These are phyloP conservation scores for Lasioglossum figueresi DNA, from an alignment of 2,888 invertebrate species.

Conservation along the genomic window DNA sequence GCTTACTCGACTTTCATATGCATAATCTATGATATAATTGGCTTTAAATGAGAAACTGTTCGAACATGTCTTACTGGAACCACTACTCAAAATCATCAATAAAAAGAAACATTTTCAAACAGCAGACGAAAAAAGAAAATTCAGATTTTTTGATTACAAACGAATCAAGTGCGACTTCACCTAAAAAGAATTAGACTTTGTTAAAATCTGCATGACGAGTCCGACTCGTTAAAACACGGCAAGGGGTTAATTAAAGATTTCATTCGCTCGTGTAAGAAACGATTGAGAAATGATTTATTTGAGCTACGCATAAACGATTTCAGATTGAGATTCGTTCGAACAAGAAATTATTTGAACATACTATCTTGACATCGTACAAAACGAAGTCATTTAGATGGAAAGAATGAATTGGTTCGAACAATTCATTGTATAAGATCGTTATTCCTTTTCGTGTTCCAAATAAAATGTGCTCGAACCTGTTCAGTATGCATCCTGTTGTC, in stretches of 20 bases:
- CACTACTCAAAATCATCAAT: too few relatives aligned
- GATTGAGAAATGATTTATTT: not conserved
- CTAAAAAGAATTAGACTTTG: too few relatives aligned
- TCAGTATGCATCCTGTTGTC: constrained; percentile 74
- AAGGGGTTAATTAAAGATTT: not conserved
- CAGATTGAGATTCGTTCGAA: not conserved
- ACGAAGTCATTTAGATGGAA: not conserved
- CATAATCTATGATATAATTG: not conserved
- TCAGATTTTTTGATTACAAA: too few relatives aligned
- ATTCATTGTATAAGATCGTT: not conserved
- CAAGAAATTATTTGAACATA: not conserved
- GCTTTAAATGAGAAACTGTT: not conserved
- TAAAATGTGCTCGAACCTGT: constrained; percentile 34
- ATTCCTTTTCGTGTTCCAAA: not conserved
- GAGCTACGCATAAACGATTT: not conserved
- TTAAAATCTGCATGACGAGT: too few relatives aligned
- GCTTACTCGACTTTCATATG: not conserved
- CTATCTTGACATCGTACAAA: not conserved
- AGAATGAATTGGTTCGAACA: not conserved
- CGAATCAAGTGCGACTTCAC: too few relatives aligned
- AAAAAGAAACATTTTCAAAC: too few relatives aligned
- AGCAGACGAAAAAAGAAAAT: too few relatives aligned
- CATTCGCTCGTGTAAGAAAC: not conserved
- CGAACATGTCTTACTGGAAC: not conserved
- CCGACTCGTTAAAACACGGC: too few relatives aligned